These are phyloP conservation scores for Megaceryle maxima DNA, from an alignment of 2,113 vertebrate species.

Conservation along the genomic window DNA sequence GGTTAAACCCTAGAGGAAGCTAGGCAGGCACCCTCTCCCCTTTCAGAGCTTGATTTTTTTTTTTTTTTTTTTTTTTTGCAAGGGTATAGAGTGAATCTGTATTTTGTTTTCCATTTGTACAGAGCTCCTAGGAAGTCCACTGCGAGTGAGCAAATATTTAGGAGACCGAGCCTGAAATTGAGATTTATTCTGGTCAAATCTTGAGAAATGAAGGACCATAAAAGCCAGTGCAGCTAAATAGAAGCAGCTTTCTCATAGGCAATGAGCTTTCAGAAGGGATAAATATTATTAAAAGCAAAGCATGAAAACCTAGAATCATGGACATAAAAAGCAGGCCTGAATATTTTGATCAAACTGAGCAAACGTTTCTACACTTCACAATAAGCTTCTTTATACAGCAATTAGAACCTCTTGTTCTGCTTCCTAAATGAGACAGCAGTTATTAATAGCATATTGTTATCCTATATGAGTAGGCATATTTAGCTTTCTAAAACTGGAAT, in stretches of 20 bases:
- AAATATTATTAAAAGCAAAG: conserved; percentile 29
- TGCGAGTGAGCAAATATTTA: conserved; percentile 11
- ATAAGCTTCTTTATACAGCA: not conserved
- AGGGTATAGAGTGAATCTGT: not conserved
- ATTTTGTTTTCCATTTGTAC: not conserved
- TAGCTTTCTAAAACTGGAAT: not conserved
- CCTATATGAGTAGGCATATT: not conserved
- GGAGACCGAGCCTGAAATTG: not conserved
- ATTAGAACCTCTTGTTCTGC: not conserved
- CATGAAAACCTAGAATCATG: not conserved
- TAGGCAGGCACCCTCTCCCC: not conserved
- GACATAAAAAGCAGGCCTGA: not conserved
- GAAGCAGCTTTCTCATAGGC: not conserved
- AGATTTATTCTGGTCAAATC: not conserved
- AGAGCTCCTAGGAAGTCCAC: not conserved
- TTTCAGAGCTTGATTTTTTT: not conserved
- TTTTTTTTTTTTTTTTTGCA: not conserved
- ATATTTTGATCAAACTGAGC: not conserved
- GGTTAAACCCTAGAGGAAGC: not conserved
- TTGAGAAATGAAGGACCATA: not conserved
- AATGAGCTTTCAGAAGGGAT: not conserved
- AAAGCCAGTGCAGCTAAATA: not conserved
- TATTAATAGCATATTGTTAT: not conserved
- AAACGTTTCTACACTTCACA: not conserved
- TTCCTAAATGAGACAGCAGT: not conserved